A percentile compares a stretch with the other conserved stretches of the same genome.
Conservation (phyloP, 2,888 invertebrate genomes). For the Rhagium mordax region DNA sequence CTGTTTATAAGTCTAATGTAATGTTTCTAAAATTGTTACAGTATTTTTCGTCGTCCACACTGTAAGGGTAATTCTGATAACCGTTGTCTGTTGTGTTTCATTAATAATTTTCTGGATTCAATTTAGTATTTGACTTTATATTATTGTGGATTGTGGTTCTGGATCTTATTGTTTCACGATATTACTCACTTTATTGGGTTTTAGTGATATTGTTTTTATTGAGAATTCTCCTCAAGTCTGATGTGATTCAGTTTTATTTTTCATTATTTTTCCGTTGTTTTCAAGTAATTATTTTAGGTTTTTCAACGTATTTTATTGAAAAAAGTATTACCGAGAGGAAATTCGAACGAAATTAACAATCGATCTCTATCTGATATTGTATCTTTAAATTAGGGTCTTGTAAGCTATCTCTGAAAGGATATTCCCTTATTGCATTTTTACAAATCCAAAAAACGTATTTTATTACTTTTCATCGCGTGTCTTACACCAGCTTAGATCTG, state of each 20-base stretch:
- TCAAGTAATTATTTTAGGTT: slow-evolving; percentile 62
- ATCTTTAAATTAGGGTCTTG: slow-evolving; percentile 20
- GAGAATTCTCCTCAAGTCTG: slow-evolving; percentile 58
- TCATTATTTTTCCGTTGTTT: slow-evolving; percentile 65
- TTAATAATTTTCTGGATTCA: slow-evolving; percentile 69
- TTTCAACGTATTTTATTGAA: slow-evolving; percentile 52
- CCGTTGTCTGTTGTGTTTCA: slow-evolving; percentile 66
- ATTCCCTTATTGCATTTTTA: neutral
- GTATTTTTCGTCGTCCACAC: neutral
- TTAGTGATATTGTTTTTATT: slow-evolving; percentile 66
- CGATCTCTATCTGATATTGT: slow-evolving; percentile 37
- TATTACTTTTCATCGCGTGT: neutral
- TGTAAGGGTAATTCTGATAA: slow-evolving; percentile 46
- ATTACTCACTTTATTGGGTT: slow-evolving; percentile 67
- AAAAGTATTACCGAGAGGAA: slow-evolving; percentile 51
- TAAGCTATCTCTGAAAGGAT: neutral
- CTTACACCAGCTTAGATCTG: no score
- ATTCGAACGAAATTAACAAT: slow-evolving; percentile 50
- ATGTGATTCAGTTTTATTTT: slow-evolving; percentile 61
- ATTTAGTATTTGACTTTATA: slow-evolving; percentile 68
- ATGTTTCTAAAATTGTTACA: no score
- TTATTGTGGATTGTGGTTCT: slow-evolving; percentile 61
- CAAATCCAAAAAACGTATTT: neutral
- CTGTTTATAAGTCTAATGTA: no score
- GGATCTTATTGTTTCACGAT: slow-evolving; percentile 66